phyloP scores from a whole-genome alignment of 2,888 invertebrate genomes.

The Melinaea marsaeus region DNA sequence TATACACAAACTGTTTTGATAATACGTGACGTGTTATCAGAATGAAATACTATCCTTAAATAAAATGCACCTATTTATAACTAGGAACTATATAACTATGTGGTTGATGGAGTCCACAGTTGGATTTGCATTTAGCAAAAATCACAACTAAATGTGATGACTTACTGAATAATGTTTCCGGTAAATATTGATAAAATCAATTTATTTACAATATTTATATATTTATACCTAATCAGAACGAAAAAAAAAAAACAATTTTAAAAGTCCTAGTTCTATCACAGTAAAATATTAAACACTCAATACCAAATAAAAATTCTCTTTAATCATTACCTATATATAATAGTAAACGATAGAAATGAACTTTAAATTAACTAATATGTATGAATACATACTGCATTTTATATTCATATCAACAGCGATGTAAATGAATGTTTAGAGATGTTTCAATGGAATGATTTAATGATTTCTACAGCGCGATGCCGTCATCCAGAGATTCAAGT shows the following conservation, averaged over 20 bases:
- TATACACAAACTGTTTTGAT: constrained; percentile 21
- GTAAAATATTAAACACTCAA: constrained; percentile 63
- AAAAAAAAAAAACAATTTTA: constrained; percentile 27
- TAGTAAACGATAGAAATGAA: constrained; percentile 14
- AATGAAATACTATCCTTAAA: constrained; percentile 40
- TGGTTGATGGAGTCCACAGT: constrained; percentile 35
- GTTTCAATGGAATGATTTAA: constrained; percentile 55
- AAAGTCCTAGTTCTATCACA: constrained; percentile 74
- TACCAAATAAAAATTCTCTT: constrained; percentile 29
- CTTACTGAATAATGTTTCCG: not conserved
- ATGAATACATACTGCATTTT: not conserved
- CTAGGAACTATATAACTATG: constrained; percentile 60
- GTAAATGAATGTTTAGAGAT: constrained; percentile 29
- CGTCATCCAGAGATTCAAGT: constrained; percentile 47
- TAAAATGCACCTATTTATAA: constrained; percentile 71
- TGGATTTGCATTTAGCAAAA: constrained; percentile 15
- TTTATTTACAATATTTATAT: constrained; percentile 9
- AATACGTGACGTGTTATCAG: constrained; percentile 19
- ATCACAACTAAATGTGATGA: not conserved
- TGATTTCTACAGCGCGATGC: constrained; percentile 35
- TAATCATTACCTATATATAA: constrained; percentile 16
- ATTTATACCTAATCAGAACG: constrained; percentile 15
- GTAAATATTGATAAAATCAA: not conserved
- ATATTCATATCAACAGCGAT: constrained; percentile 3
- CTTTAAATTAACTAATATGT: not conserved